Conservation (phyloP, 2,888 invertebrate species). For the Synanthedon vespiformis region DNA sequence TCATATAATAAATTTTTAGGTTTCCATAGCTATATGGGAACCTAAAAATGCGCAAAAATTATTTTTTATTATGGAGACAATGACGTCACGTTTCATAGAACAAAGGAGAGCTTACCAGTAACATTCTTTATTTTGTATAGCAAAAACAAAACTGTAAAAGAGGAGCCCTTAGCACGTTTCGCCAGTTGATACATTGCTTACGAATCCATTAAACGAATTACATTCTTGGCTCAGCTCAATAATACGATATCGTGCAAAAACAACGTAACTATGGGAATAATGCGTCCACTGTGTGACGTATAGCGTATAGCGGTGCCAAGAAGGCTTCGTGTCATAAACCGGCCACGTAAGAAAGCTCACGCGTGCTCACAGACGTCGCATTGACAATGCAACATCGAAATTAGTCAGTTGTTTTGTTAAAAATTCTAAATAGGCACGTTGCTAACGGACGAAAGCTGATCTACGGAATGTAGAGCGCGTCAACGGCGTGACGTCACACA, state of each 20-base stretch:
- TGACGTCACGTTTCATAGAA: too few species aligned
- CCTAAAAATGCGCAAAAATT: too few species aligned
- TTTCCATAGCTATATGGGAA: too few species aligned
- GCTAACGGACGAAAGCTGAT: constrained; percentile 17
- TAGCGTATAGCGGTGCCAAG: background rate
- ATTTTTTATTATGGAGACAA: too few species aligned
- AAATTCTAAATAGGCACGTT: constrained; percentile 22
- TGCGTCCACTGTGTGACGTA: constrained; percentile 4
- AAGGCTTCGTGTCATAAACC: background rate
- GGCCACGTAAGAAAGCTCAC: constrained; percentile 2
- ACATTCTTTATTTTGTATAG: constrained; percentile 1
- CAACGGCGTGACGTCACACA: constrained; percentile 15
- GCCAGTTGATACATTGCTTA: constrained; percentile 35
- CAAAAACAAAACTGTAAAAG: constrained; percentile 3
- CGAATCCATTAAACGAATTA: constrained; percentile 47
- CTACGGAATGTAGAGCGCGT: constrained; percentile 27
- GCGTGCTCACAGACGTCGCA: constrained; percentile 4
- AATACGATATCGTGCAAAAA: constrained; percentile 27
- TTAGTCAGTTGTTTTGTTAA: constrained; percentile 12
- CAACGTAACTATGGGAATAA: constrained; percentile 24
- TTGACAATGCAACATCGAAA: constrained; percentile 26
- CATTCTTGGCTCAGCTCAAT: constrained; percentile 42
- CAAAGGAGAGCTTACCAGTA: background rate
- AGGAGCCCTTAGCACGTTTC: constrained; percentile 5
- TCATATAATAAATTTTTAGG: too few species aligned